phyloP scores from a whole-genome alignment of 2,888 invertebrate species.

The Spodoptera picta region DNA sequence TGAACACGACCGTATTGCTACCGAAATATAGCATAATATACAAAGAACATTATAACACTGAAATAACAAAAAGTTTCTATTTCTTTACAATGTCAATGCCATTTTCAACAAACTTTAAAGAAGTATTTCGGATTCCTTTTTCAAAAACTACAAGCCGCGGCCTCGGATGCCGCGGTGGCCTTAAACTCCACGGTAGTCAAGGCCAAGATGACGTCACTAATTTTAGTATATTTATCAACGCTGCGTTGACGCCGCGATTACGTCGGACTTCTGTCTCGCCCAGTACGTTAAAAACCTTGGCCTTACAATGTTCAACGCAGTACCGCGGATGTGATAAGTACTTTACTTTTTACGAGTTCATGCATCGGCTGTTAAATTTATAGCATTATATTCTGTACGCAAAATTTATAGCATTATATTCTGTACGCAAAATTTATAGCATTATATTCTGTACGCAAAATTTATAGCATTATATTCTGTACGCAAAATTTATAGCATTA shows the following conservation, averaged over 20 bases:
- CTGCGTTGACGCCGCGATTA: conserved; percentile 42
- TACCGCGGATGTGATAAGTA: conserved; percentile 36
- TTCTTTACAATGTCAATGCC: neutral
- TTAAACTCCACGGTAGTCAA: conserved; percentile 44
- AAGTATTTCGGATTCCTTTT: conserved; percentile 26
- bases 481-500: conserved; percentile 49
- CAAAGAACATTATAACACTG: neutral
- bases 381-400: conserved; percentile 39
- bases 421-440: conserved; percentile 48
- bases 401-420: too few relatives aligned
- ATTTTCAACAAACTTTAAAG: neutral
- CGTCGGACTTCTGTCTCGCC: conserved; percentile 10
- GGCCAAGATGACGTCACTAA: conserved; percentile 44
- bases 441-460: conserved; percentile 36
- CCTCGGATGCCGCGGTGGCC: conserved; percentile 32
- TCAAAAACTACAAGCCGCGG: conserved; percentile 22
- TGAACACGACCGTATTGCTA: too few relatives aligned
- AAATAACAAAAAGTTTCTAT: neutral
- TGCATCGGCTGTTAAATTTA: conserved; percentile 50
- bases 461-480: too few relatives aligned
- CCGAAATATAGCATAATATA: too few relatives aligned
- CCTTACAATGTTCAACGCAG: conserved; percentile 32
- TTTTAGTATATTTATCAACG: conserved; percentile 23
- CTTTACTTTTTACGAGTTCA: conserved; percentile 38
- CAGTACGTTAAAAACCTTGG: conserved; percentile 35